These are phyloP conservation scores for Oncorhynchus tshawytscha DNA, from an alignment of 2,113 vertebrate genomes.

Conservation along the genomic window DNA sequence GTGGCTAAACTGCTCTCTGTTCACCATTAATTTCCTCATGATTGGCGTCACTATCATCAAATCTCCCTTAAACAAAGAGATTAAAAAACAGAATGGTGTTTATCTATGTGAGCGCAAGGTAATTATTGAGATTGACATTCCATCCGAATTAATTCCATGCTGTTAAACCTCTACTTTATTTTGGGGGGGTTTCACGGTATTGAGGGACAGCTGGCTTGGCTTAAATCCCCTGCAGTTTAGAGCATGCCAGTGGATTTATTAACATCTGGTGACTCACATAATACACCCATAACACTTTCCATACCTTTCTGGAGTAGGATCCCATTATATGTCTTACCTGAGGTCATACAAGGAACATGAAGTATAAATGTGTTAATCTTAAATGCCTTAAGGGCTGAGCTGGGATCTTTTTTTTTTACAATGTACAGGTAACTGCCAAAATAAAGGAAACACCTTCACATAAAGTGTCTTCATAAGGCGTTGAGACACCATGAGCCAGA, in stretches of 20 bases:
- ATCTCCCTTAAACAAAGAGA: background rate
- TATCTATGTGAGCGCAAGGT: conserved; percentile 8
- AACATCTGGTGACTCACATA: conserved; percentile 1
- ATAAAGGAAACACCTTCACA: no score
- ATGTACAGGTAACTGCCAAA: no score
- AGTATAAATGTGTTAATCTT: conserved; percentile 16
- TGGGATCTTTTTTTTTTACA: background rate
- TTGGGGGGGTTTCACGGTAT: conserved; percentile 1
- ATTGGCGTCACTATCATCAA: background rate
- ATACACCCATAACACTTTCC: conserved; percentile 1
- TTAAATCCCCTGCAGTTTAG: conserved; percentile 6
- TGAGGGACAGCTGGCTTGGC: conserved; percentile 31
- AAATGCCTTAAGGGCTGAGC: conserved; percentile 4
- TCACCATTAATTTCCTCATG: background rate
- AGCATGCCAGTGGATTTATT: conserved; percentile 20
- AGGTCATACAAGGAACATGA: conserved; percentile 20
- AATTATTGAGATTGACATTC: conserved; percentile 22
- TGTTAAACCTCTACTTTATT: conserved; percentile 11
- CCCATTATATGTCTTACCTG: conserved; percentile 13
- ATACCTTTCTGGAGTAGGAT: background rate
- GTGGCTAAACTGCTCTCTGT: background rate
- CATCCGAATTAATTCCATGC: conserved; percentile 23
- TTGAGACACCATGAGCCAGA: no score
- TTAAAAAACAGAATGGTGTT: background rate
- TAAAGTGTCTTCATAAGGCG: no score